A percentile compares a stretch with the other conserved stretches of the same genome.
These are phyloP conservation scores for Cirrhinus mrigala DNA, from an alignment of 2,797 vertebrate genomes.

Conservation along the genomic window DNA sequence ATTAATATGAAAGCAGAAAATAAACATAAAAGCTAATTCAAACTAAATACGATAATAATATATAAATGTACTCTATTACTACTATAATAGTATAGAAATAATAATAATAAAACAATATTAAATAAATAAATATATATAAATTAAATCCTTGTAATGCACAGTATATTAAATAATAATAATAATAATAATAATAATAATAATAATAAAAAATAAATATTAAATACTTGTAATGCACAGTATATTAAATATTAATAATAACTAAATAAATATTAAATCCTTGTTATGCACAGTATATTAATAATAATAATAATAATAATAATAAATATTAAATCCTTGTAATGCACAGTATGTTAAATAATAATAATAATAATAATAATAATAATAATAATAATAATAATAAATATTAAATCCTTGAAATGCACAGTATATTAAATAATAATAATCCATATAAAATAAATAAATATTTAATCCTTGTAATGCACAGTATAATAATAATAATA, in stretches of 20 bases:
- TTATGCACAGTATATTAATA: not conserved
- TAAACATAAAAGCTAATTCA: not conserved
- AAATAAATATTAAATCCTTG: not conserved
- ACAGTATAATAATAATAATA: not conserved
- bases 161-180: not conserved
- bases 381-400: not conserved
- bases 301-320: not conserved
- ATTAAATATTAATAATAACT: not conserved
- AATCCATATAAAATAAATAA: no score
- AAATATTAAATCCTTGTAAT: no score
- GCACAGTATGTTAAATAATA: not conserved
- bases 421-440: not conserved
- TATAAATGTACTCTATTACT: no score
- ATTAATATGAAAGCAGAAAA: not conserved
- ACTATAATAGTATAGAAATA: not conserved
- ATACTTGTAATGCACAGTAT: no score
- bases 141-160: not conserved
- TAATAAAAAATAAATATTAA: no score
- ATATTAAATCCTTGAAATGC: not conserved
- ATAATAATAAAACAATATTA: not conserved
- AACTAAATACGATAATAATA: not conserved
- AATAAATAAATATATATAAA: no score
- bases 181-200: not conserved
- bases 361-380: not conserved
- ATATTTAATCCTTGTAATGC: no score